Percentiles rank a stretch among this genome's conserved stretches.
Evolutionary conservation across 2,797 vertebrate genomes (phyloP).

Genomic region (Characodon lateralis): DNA sequence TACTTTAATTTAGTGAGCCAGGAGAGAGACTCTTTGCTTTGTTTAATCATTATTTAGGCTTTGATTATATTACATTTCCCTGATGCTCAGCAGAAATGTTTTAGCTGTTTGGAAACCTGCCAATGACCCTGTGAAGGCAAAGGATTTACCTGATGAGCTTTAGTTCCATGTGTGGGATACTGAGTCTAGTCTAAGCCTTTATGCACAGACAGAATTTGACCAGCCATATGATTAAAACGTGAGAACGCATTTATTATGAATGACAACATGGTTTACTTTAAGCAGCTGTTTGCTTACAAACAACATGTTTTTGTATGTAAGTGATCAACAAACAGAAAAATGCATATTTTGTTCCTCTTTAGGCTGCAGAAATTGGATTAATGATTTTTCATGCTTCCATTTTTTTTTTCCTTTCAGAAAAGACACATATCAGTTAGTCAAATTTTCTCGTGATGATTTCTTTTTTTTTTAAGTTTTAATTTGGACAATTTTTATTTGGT

Average conservation of each 20-base stretch:
- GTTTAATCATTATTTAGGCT: constrained; percentile 12
- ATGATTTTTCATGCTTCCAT: neutral
- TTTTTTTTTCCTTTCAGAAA: neutral
- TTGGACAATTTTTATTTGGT: neutral
- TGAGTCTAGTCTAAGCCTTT: constrained; percentile 28
- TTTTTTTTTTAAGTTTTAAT: neutral
- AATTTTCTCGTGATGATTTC: neutral
- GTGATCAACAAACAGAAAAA: constrained; percentile 17
- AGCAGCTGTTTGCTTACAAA: neutral
- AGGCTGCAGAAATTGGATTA: neutral
- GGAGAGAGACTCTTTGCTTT: constrained; percentile 28
- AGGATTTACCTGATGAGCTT: constrained; percentile 41
- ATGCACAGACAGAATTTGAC: constrained; percentile 27
- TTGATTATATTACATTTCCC: constrained; percentile 25
- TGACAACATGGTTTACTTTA: constrained; percentile 10
- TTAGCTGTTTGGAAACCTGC: constrained; percentile 12
- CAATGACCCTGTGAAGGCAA: constrained; percentile 30
- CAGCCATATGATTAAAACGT: constrained; percentile 10
- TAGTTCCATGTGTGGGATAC: constrained; percentile 25
- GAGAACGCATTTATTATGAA: constrained; percentile 11
- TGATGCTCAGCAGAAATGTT: constrained; percentile 12
- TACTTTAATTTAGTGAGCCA: neutral
- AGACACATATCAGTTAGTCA: neutral
- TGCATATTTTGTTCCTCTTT: neutral
- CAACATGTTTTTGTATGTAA: constrained; percentile 19